phyloP scores from a whole-genome alignment of 2,797 vertebrate genomes.

The Chelonia mydas region DNA sequence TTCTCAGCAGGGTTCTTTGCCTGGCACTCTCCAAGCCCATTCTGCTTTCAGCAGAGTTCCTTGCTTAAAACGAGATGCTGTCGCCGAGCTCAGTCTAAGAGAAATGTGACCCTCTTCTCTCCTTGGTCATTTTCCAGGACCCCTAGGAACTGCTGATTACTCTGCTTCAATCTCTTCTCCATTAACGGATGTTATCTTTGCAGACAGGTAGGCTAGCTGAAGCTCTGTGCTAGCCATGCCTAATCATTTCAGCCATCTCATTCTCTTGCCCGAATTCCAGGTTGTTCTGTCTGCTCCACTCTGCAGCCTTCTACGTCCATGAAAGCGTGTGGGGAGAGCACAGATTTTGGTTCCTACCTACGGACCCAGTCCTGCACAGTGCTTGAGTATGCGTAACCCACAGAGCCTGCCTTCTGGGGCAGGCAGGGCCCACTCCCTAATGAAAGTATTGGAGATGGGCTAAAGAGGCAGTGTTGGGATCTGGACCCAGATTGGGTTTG shows the following conservation, averaged over 20 bases:
- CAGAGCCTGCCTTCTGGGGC: accelerated
- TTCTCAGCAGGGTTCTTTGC: neutral
- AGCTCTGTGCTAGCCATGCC: neutral
- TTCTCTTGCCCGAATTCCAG: neutral
- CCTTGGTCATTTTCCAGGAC: neutral
- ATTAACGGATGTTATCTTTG: neutral
- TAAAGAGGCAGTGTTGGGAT: neutral
- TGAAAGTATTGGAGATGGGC: neutral
- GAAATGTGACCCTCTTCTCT: neutral
- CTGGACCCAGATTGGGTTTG: neutral
- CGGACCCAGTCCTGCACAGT: neutral
- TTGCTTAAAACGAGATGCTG: neutral
- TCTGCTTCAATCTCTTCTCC: neutral
- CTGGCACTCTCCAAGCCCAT: neutral
- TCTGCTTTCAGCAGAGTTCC: neutral
- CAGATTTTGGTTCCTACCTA: accelerated
- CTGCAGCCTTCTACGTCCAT: neutral
- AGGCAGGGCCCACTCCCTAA: accelerated
- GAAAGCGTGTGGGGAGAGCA: neutral
- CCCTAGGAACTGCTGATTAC: neutral
- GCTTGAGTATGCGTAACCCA: neutral
- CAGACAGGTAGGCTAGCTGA: neutral
- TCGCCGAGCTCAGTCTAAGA: neutral
- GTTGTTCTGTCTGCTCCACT: neutral
- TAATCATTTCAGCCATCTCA: neutral